Evolutionary conservation across 2,888 invertebrate genomes (phyloP), one percentile per base, ranked within the genome.

Genomic region (Lymantria monacha): DNA sequence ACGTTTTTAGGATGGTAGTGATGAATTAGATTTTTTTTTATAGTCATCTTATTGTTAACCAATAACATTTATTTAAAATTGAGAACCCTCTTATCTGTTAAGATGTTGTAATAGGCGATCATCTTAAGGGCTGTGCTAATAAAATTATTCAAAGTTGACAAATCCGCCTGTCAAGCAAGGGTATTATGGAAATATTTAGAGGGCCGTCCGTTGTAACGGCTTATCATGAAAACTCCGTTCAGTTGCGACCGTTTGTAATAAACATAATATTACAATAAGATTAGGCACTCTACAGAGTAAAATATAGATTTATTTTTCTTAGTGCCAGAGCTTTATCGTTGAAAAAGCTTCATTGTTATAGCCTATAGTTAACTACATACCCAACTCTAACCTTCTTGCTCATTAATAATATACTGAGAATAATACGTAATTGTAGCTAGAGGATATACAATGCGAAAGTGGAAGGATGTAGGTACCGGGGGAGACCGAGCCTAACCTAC

Each of bases 111-210:
- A 47, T 41, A 48, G 42, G n/a, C 41, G 41, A 51, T 51, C 44
- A 42, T 41, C 30, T 47, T 47, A n/a, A 47, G 37, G 13, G 14
- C 42, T 14, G 41, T 42, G 12, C 36, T 44, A 48, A 48, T 48
- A 51, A 48, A 48, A 47, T 51, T 51, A 51, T 51, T 47, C 47
- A n/a, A 43, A 47, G 33, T 44, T 47, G 51, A 48, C 47, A 51
- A 51, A 51, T 51, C 51, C 44, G 13, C 47, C 44, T 51, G 51
- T 51, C 47, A 44, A 48, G 47, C 47, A 44, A 41, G 30, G 36
- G 30, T 47, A 51, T 51, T 51, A 51, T 51, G 51, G 41, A 44
- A 51, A 51, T 51, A 48, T 40, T 38, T 7, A 43, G 31, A 46
- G 46, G 12, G 38, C 50, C 46, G 46, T 33, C 33, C 33, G 1